Base-by-base conservation (phyloP, 2,888 invertebrate genomes). In the Antheraea assamensis region DNA sequence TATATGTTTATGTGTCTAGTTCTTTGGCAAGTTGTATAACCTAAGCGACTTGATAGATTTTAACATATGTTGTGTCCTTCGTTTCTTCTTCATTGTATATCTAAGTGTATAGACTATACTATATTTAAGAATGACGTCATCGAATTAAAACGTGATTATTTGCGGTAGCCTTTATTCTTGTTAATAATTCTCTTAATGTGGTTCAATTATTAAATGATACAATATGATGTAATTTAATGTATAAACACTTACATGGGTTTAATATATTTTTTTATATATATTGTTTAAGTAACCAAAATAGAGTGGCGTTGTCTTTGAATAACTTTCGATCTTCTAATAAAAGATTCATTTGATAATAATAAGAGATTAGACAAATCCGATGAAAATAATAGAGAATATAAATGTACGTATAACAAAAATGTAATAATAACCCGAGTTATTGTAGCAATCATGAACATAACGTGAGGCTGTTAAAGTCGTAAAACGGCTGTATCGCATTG, bases 401-500 rank as follows among this genome's bases (percentile, higher is more conserved):
- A n/a, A 30, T 7, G 61, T 61, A 58, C 3, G 64, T 30, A 68
- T 70, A 73, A 75, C 72, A 75, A 79, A 77, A 75, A 68, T 74
- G 72, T 76, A 77, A 78, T 77, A 75, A 76, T 78, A 27, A 66
- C 64, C 55, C 52, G 42, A 52, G 72, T 71, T 35, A 74, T 71
- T 35, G 71, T 42, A 42, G 74, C 72, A 72, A 74, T 72, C 70
- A 68, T 30, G 71, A 27, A 73, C 71, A 71, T 73, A 71, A 64
- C 66, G 58, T 61, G 47, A 24, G 71, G 64, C 71, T 68, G 55
- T 79, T 76, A 75, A 78, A 75, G 78, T 80, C 80, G 79, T 85
- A 85, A 83, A 84, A 82, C 75, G 76, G 78, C 80, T 81, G 79
- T 80, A 82, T 82, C 80, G 83, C 82, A 80, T 75, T 76, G 84